phyloP scores from a whole-genome alignment of 2,113 vertebrate genomes.

The Rhegmatorhina hoffmannsi region DNA sequence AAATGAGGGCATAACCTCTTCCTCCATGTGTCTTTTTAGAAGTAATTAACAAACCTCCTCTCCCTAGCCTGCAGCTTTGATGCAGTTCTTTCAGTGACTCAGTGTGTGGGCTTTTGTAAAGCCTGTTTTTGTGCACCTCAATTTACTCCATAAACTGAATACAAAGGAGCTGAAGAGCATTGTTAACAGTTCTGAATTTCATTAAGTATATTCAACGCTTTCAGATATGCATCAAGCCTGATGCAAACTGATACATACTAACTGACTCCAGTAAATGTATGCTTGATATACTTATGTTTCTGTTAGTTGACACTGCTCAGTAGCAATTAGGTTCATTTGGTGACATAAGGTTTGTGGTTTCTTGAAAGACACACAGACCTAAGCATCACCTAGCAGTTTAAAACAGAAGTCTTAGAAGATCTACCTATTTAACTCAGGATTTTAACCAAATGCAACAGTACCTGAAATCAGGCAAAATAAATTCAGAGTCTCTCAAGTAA shows the following conservation, averaged over 20 bases:
- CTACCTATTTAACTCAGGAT: not conserved
- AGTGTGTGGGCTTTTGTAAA: conserved; percentile 22
- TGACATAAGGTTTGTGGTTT: not conserved
- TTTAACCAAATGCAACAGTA: not conserved
- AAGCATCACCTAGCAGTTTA: not conserved
- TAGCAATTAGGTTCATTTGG: not conserved
- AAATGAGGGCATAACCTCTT: conserved; percentile 4
- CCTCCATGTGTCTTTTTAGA: not conserved
- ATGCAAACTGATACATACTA: not conserved
- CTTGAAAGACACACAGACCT: not conserved
- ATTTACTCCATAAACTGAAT: not conserved
- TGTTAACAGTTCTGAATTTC: not conserved
- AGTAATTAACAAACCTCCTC: conserved; percentile 10
- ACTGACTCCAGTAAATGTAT: not conserved
- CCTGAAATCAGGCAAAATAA: not conserved
- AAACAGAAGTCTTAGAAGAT: not conserved
- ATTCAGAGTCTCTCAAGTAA: not conserved
- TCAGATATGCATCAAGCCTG: not conserved
- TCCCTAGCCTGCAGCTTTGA: not conserved
- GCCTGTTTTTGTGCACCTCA: not conserved
- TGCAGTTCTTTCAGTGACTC: not conserved
- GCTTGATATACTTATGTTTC: not conserved
- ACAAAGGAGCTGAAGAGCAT: not conserved
- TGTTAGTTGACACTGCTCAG: not conserved
- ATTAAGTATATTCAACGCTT: not conserved